Conservation (phyloP, 1,140 invertebrate species). For the Ephestia elutella region DNA sequence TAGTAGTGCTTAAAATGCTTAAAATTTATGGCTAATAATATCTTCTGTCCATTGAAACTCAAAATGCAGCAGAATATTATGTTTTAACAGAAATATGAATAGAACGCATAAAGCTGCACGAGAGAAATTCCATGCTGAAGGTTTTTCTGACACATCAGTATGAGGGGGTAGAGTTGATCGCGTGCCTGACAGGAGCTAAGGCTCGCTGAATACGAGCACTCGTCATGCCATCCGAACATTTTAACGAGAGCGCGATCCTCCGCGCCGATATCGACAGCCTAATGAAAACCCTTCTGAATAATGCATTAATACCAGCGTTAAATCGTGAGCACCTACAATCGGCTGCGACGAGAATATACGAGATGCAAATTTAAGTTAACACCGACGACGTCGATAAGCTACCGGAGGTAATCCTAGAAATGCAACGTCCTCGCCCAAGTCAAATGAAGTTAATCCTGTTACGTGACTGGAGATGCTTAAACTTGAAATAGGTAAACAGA, state of each 20-base stretch:
- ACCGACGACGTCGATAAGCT: conserved; percentile 60
- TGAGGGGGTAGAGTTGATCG: conserved; percentile 26
- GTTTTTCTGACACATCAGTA: neutral
- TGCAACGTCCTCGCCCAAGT: conserved; percentile 32
- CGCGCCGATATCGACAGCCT: conserved; percentile 64
- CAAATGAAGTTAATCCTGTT: conserved; percentile 36
- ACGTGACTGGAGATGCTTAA: neutral
- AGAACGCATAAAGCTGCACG: conserved; percentile 15
- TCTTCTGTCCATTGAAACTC: conserved; percentile 13
- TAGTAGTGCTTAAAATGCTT: conserved; percentile 10
- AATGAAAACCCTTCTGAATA: conserved; percentile 73
- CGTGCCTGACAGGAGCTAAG: conserved; percentile 31
- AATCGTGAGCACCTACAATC: conserved; percentile 70
- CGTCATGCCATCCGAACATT: conserved; percentile 71
- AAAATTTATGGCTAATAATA: conserved; percentile 16
- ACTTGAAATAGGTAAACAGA: neutral
- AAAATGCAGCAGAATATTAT: conserved; percentile 6
- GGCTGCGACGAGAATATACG: conserved; percentile 59
- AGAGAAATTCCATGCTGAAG: conserved; percentile 6
- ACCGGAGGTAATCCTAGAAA: conserved; percentile 56
- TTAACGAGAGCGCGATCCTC: conserved; percentile 69
- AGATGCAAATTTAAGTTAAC: conserved; percentile 69
- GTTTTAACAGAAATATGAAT: conserved; percentile 7
- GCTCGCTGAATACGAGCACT: conserved; percentile 56
- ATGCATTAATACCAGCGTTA: conserved; percentile 73